Conservation (phyloP, 2,888 invertebrate genomes). For the Lycia hirtaria region DNA sequence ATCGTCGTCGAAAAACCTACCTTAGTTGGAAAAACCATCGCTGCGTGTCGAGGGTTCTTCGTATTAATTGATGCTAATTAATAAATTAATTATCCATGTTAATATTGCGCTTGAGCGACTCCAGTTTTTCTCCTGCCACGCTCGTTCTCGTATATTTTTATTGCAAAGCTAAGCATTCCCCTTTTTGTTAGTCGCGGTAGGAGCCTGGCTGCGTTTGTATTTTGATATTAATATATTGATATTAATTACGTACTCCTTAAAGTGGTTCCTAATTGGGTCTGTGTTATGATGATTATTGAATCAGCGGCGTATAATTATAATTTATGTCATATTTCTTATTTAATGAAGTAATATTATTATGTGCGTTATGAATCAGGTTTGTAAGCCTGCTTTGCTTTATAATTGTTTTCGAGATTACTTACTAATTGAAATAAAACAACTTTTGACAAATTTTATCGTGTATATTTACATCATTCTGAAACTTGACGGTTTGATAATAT, state of each 20-base stretch:
- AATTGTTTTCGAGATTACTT: too few relatives aligned
- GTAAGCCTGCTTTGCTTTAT: conserved; percentile 38
- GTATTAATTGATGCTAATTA: conserved; percentile 81
- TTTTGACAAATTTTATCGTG: too few relatives aligned
- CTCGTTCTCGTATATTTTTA: conserved; percentile 69
- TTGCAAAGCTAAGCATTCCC: conserved; percentile 59
- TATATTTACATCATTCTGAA: too few relatives aligned
- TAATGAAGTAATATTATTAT: conserved; percentile 55
- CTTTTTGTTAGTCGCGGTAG: conserved; percentile 61
- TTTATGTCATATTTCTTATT: conserved; percentile 69
- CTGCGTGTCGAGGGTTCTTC: conserved; percentile 63
- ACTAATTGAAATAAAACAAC: too few relatives aligned
- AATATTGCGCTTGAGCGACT: conserved; percentile 72
- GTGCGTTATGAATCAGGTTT: conserved; percentile 51
- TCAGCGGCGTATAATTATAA: conserved; percentile 54
- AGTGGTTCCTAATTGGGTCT: conserved; percentile 61
- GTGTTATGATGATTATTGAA: conserved; percentile 64
- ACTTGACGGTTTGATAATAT: too few relatives aligned
- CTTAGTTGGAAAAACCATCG: conserved; percentile 72
- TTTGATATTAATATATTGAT: conserved; percentile 72
- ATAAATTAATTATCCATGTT: conserved; percentile 83
- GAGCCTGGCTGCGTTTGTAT: conserved; percentile 55
- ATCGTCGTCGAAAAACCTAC: conserved; percentile 64
- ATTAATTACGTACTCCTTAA: conserved; percentile 59
- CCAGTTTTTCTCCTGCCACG: conserved; percentile 69